Evolutionary conservation across 2,888 invertebrate genomes (phyloP), one percentile per base, ranked within the genome.

Genomic region (Branchellion lobata): DNA sequence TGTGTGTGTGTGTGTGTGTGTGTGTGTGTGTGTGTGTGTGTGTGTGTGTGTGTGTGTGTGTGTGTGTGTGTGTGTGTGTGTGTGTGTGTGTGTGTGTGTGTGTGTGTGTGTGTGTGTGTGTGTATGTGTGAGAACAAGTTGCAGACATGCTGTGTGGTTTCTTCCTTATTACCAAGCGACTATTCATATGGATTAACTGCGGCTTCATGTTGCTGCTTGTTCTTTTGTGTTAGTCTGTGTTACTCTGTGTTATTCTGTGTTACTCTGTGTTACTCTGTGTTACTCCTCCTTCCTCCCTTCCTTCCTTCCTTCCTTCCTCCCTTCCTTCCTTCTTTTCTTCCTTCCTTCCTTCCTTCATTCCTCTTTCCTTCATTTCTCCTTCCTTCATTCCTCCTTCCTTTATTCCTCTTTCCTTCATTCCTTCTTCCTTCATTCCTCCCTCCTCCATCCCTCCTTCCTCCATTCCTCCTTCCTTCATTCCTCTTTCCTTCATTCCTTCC

Each of bases 261-360:
- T n/a, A n/a, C n/a, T n/a, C n/a, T n/a, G n/a, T n/a, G n/a, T n/a
- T n/a, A n/a, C n/a, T n/a, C n/a, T n/a, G n/a, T n/a, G n/a, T n/a
- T n/a, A n/a, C n/a, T n/a, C n/a, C n/a, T n/a, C n/a, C n/a, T n/a
- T n/a, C n/a, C n/a, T n/a, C n/a, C n/a, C n/a, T n/a, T n/a, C n/a
- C n/a, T n/a, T n/a, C n/a, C n/a, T n/a, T n/a, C n/a, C 5, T 29
- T 65, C 29, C 5, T 29, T 65, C 29, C 5, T 29, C 29, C 29
- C 5, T 29, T 65, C 29, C 5, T 65, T 65, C 65, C 5, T 65
- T 65, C 65, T 8, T 65, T 65, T 29, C 5, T 11, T 65, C 5
- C 65, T 65, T 65, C 65, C 65, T 11, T 65, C 65, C 65, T 11
- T 11, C 65, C 65, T 65, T 65, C 65, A 24, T 65, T 21, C 65